Conservation (phyloP, 2,888 invertebrate species). For the Synergus umbraculus region DNA sequence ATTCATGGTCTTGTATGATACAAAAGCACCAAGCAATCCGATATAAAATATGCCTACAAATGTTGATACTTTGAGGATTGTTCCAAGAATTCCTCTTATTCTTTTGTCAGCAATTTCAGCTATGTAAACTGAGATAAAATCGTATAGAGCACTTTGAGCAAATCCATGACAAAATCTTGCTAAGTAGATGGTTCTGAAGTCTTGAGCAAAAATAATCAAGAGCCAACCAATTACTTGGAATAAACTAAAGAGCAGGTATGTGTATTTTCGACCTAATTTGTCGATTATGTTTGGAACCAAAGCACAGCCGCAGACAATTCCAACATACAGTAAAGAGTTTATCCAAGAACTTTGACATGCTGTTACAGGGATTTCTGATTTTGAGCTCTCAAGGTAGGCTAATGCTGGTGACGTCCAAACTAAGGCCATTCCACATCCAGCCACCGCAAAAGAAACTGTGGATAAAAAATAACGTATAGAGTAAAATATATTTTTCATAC, state of each 20-base stretch:
- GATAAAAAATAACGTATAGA: neutral
- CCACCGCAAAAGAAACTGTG: neutral
- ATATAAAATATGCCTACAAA: conserved; percentile 75
- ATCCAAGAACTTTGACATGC: conserved; percentile 68
- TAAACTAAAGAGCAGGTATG: conserved; percentile 64
- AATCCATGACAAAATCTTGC: conserved; percentile 78
- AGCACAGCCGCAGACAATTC: conserved; percentile 65
- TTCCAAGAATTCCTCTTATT: conserved; percentile 80
- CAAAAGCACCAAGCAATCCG: conserved; percentile 75
- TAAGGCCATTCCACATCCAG: conserved; percentile 63
- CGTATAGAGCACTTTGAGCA: conserved; percentile 76
- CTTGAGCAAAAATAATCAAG: conserved; percentile 64
- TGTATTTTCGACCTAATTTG: conserved; percentile 66
- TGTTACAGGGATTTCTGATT: conserved; percentile 63
- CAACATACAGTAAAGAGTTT: conserved; percentile 68
- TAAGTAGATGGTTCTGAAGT: conserved; percentile 67
- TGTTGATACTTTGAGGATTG: conserved; percentile 78
- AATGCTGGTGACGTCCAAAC: conserved; percentile 71
- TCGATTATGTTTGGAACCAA: conserved; percentile 65
- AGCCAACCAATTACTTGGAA: conserved; percentile 69
- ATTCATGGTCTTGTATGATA: conserved; percentile 79
- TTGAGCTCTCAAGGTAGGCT: conserved; percentile 61
- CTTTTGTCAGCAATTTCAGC: conserved; percentile 81
- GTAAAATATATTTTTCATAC: too few species aligned
- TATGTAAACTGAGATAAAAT: conserved; percentile 80